phyloP scores from a whole-genome alignment of 2,888 invertebrate species.

The Drosophila subsilvestris region DNA sequence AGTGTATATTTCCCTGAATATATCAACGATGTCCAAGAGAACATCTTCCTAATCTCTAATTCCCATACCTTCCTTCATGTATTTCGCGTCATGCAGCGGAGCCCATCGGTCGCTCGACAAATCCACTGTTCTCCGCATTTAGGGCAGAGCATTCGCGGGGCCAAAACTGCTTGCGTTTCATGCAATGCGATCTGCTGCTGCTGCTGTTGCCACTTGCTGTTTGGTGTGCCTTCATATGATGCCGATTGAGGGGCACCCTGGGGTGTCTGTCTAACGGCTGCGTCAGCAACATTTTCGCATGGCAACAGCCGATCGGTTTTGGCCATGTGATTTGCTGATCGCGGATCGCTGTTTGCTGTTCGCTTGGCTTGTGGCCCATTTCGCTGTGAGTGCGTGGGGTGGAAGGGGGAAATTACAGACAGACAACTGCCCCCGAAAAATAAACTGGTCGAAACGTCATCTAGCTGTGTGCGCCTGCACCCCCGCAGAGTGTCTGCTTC shows the following conservation, averaged over 20 bases:
- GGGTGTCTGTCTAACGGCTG: constrained; percentile 36
- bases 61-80: too few species aligned
- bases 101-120: neutral
- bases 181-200: constrained; percentile 34
- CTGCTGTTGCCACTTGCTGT: constrained; percentile 9
- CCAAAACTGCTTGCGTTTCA: constrained; percentile 35
- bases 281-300: constrained; percentile 62
- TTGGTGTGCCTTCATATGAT: neutral
- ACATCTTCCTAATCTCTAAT: neutral
- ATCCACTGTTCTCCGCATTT: neutral
- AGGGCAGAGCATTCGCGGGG: constrained; percentile 12
- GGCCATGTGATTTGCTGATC: constrained; percentile 53
- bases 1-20: too few species aligned
- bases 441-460: constrained; percentile 5
- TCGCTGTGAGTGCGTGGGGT: neutral
- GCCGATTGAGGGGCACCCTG: constrained; percentile 1
- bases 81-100: neutral
- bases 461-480: neutral
- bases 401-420: neutral
- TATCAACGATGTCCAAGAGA: neutral
- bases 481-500: neutral
- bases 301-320: constrained; percentile 54
- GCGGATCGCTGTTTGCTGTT: neutral
- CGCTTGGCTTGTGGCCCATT: constrained; percentile 14
- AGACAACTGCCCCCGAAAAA: constrained; percentile 12